Conservation (phyloP, 2,113 vertebrate genomes). For the Anguilla rostrata region DNA sequence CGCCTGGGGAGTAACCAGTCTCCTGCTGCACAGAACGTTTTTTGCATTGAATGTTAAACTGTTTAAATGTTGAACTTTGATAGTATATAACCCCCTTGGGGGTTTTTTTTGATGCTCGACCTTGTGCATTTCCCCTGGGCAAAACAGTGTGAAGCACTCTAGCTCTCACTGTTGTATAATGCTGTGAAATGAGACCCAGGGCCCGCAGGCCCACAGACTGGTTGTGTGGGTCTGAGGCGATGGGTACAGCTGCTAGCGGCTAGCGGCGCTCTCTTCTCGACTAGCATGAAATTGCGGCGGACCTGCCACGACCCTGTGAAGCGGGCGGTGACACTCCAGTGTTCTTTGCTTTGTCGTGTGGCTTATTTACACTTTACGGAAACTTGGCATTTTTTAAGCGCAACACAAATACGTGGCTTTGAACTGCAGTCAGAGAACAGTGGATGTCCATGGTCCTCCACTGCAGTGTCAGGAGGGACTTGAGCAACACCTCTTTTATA, state of each 20-base stretch:
- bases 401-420: background rate
- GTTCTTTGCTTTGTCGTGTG: background rate
- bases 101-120: background rate
- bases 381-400: background rate
- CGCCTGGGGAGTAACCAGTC: conserved; percentile 49
- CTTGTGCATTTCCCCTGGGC: conserved; percentile 34
- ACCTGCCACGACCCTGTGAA: background rate
- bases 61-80: conserved; percentile 38
- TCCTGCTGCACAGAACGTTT: conserved; percentile 41
- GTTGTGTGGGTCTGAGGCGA: conserved; percentile 56
- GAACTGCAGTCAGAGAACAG: background rate
- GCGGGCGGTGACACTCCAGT: background rate
- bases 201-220: conserved; percentile 49
- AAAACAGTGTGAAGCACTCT: conserved; percentile 38
- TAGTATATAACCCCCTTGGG: background rate
- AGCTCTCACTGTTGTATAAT: conserved; percentile 65
- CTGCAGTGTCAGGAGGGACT: background rate
- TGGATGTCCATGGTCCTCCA: background rate
- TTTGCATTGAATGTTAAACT: conserved; percentile 49
- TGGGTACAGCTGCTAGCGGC: conserved; percentile 49
- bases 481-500: background rate
- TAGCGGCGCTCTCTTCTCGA: conserved; percentile 63
- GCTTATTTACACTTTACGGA: background rate
- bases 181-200: conserved; percentile 62
- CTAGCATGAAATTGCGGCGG: background rate